Evolutionary conservation across 2,113 vertebrate species (phyloP).

Genomic region (Theristicus caerulescens): DNA sequence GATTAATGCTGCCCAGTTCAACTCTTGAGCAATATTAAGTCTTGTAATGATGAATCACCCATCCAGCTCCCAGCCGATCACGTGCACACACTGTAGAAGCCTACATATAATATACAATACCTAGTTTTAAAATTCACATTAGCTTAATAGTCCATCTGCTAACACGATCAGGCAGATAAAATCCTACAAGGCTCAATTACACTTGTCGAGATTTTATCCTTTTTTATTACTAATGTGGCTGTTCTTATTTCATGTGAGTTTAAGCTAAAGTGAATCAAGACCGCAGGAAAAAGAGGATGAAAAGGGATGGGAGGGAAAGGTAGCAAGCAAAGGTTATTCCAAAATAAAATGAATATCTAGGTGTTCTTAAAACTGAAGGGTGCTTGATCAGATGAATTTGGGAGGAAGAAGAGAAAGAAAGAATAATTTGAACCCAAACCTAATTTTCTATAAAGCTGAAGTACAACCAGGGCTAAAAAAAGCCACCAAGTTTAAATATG

Average conservation of each 20-base stretch:
- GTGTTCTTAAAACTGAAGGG: neutral
- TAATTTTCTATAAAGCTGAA: neutral
- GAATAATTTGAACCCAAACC: neutral
- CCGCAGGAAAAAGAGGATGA: neutral
- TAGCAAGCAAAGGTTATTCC: neutral
- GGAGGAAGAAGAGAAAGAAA: neutral
- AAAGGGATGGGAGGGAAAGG: neutral
- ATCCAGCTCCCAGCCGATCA: neutral
- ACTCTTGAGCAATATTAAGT: neutral
- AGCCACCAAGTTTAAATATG: neutral
- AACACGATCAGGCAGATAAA: neutral
- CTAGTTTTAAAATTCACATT: neutral
- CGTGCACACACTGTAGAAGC: neutral
- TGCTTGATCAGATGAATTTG: neutral
- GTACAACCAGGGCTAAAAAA: neutral
- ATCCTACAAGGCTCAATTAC: conserved; percentile 2
- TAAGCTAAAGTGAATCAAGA: neutral
- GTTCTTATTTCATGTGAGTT: neutral
- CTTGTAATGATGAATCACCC: neutral
- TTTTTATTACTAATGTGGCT: neutral
- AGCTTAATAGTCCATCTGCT: neutral
- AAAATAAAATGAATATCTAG: neutral
- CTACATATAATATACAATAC: neutral
- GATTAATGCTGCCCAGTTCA: conserved; percentile 8
- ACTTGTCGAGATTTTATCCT: neutral